These are phyloP conservation scores for Hydrolagus colliei DNA, from an alignment of 2,797 vertebrate genomes.

Conservation along the genomic window DNA sequence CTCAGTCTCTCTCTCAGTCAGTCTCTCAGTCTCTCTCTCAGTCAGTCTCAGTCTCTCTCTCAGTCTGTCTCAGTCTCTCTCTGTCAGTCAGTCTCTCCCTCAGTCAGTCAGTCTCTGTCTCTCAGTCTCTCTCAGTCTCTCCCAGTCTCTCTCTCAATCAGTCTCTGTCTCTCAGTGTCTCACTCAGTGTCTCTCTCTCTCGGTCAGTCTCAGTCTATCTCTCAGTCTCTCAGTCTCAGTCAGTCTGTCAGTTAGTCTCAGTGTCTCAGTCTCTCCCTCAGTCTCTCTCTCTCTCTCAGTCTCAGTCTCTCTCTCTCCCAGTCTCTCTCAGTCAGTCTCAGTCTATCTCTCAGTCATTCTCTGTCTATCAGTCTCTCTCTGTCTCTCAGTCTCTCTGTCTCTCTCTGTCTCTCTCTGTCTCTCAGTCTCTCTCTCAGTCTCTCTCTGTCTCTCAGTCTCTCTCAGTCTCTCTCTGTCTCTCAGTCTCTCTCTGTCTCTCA, in stretches of 20 bases:
- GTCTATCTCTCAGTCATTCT: no score
- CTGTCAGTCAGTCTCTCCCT: no score
- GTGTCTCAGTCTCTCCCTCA: not conserved
- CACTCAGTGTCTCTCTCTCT: no score
- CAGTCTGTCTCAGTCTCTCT: not conserved
- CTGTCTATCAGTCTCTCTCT: not conserved
- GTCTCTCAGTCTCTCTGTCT: not conserved
- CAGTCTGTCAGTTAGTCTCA: not conserved
- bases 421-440: not conserved
- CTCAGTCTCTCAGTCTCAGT: not conserved
- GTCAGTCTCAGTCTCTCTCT: not conserved
- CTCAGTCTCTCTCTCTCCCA: not conserved
- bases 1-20: no score
- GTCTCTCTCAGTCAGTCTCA: not conserved
- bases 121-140: not conserved
- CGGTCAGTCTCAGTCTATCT: no score
- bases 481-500: not conserved
- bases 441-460: conserved; percentile 3
- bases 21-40: no score
- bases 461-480: not conserved
- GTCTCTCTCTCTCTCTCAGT: no score
- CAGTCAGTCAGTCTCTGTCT: not conserved
- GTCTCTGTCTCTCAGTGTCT: no score
- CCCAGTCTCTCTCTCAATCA: no score
- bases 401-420: not conserved